A percentile compares a stretch with the other conserved stretches of the same genome.
phyloP scores from a whole-genome alignment of 2,113 vertebrate genomes.

The Urocolius indicus region DNA sequence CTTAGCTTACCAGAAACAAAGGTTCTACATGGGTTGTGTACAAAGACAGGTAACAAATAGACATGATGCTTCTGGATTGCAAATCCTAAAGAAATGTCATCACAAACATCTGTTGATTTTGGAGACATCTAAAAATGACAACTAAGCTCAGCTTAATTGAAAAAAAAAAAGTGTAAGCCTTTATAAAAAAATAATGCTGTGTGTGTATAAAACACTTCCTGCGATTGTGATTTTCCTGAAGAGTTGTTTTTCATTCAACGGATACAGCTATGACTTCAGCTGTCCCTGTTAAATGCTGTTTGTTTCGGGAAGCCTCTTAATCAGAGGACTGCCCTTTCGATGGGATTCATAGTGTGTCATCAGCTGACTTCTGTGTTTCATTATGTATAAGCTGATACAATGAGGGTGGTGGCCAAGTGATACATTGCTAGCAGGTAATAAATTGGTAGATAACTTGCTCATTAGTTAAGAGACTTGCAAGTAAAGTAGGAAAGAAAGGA shows the following conservation, averaged over 20 bases:
- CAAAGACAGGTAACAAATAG: background rate
- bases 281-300: background rate
- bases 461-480: background rate
- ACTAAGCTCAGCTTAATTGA: background rate
- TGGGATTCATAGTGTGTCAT: background rate
- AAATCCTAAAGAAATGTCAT: background rate
- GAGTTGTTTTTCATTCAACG: slow-evolving; percentile 6
- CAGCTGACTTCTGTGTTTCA: background rate
- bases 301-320: slow-evolving; percentile 7
- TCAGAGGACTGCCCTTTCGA: background rate
- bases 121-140: background rate
- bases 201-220: background rate
- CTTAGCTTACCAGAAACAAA: background rate
- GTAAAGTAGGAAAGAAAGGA: background rate
- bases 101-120: background rate
- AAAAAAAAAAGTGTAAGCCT: background rate
- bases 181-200: background rate
- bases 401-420: background rate
- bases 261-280: slow-evolving; percentile 30
- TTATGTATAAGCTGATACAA: background rate
- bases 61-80: background rate
- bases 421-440: background rate
- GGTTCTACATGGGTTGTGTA: background rate
- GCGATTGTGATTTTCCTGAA: background rate
- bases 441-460: background rate